Evolutionary conservation across 2,113 vertebrate genomes (phyloP).

Genomic region (Perca schrenkii): DNA sequence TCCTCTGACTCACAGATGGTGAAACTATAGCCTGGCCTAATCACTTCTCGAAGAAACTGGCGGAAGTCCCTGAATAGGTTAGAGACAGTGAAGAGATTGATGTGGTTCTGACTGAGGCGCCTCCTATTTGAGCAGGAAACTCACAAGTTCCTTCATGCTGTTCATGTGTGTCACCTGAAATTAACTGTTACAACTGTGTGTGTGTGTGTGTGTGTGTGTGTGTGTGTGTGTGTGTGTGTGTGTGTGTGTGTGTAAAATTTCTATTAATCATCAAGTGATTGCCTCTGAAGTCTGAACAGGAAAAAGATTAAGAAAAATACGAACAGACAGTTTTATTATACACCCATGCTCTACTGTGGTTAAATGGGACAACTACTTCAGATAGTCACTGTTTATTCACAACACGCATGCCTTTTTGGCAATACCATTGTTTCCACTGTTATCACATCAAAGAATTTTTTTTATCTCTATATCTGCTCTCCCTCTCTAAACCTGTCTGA

Average conservation of each 20-base stretch:
- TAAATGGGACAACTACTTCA: neutral
- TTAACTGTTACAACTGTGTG: neutral
- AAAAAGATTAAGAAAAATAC: neutral
- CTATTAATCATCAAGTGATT: neutral
- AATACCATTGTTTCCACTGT: neutral
- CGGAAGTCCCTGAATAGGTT: conserved; percentile 33
- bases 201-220: too few species aligned
- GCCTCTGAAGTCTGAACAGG: neutral
- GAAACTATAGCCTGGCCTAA: neutral
- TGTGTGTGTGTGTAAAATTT: neutral
- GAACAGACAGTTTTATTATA: too few species aligned
- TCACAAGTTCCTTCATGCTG: conserved; percentile 7
- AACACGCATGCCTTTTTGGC: neutral
- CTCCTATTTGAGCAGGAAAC: conserved; percentile 4
- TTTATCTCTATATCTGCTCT: neutral
- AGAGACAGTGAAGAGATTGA: neutral
- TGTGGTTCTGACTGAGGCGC: neutral
- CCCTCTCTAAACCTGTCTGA: conserved; percentile 48
- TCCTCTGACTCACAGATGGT: conserved; percentile 8
- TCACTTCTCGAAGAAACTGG: neutral
- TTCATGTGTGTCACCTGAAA: conserved; percentile 28
- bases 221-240: too few species aligned
- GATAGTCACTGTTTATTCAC: neutral
- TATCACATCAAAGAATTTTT: neutral
- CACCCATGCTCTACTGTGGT: neutral